Percentiles rank a stretch among this genome's conserved stretches.
Evolutionary conservation across 2,113 vertebrate species (phyloP).

Genomic region (Dicentrarchus labrax): DNA sequence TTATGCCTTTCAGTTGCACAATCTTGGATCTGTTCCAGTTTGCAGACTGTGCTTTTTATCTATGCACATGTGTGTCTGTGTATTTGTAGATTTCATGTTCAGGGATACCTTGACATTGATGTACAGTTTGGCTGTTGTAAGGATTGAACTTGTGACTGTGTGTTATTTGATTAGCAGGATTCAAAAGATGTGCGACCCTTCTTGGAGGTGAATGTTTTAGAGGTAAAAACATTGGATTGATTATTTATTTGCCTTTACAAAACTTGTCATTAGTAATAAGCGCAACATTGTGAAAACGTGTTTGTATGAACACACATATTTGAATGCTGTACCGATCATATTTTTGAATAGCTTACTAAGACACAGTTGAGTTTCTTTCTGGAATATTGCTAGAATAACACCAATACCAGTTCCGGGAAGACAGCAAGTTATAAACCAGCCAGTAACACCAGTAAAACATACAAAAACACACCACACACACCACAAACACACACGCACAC

Average conservation of each 20-base stretch:
- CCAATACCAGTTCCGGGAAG: neutral
- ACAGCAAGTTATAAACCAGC: constrained; percentile 8
- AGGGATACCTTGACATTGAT: neutral
- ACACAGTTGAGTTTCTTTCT: neutral
- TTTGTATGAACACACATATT: neutral
- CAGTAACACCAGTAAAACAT: constrained; percentile 13
- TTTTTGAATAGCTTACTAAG: neutral
- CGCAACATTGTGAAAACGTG: neutral
- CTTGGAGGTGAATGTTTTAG: neutral
- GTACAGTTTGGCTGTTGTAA: neutral
- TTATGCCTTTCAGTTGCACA: neutral
- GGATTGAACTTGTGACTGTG: neutral
- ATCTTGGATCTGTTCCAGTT: constrained; percentile 28
- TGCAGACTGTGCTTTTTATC: neutral
- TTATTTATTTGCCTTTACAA: neutral
- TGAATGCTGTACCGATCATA: too few relatives aligned
- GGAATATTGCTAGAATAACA: neutral
- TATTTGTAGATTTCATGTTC: neutral
- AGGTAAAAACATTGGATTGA: neutral
- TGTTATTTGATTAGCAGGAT: neutral
- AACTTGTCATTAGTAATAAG: neutral
- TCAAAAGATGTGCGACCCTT: neutral
- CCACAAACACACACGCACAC: constrained; percentile 5
- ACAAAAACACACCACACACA: neutral
- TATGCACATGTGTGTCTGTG: neutral